phyloP scores from a whole-genome alignment of 2,113 vertebrate genomes.

The Platycercus adscitus region DNA sequence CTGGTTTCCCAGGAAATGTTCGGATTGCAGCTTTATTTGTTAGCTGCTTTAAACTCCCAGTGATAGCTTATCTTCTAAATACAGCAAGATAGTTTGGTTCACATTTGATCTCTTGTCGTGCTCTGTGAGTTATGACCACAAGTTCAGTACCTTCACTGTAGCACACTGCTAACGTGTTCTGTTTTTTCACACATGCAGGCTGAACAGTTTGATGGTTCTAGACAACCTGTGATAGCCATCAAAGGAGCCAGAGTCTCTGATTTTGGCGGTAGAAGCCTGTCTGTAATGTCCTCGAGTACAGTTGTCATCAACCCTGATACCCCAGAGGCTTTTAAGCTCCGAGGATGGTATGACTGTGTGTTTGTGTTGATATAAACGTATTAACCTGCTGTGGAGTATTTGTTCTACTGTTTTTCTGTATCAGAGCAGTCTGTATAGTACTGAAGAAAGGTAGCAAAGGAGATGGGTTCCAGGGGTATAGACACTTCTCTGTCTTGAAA shows the following conservation, averaged over 20 bases:
- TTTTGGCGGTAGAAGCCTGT: conserved; percentile 94
- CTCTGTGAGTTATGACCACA: neutral
- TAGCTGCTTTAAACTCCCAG: neutral
- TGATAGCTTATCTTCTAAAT: neutral
- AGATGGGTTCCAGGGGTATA: neutral
- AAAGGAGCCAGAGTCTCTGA: conserved; percentile 95
- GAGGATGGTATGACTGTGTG: conserved; percentile 87
- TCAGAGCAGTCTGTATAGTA: neutral
- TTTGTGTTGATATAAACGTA: neutral
- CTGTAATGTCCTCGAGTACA: conserved; percentile 90
- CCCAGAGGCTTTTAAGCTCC: conserved; percentile 92
- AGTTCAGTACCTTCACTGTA: neutral
- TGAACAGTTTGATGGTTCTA: conserved; percentile 92
- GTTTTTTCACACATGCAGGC: conserved; percentile 78
- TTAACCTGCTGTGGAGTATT: neutral
- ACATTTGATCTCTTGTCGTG: neutral
- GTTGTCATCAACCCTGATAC: conserved; percentile 94
- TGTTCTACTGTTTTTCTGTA: neutral
- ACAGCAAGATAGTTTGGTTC: neutral
- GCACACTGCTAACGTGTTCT: neutral
- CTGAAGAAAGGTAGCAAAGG: neutral
- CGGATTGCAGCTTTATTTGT: neutral
- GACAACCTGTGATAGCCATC: conserved; percentile 91
- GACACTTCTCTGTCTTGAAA: conserved; percentile 2
- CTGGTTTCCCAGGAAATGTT: neutral